Evolutionary conservation across 2,888 invertebrate species (phyloP), one percentile per base, ranked within the genome.

Genomic region (Neoaliturus tenellus): DNA sequence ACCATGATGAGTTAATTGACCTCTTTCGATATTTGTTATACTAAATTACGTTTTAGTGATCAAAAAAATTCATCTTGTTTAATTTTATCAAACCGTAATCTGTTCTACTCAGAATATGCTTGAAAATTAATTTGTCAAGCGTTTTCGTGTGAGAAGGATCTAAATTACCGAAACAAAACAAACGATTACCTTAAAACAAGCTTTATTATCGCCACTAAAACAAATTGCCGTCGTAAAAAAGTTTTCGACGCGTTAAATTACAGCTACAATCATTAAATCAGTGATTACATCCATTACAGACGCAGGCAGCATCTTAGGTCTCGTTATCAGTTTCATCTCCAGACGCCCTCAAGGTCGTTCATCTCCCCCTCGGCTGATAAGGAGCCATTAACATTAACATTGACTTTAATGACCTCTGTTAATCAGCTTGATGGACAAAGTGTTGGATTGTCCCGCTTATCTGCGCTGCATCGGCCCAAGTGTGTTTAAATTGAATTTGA

Each of bases 291-390:
- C 31, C 62, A 17, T 62, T 62, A 62, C 4, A 31, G 58, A 3
- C 58, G 10, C 51, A 12, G 5, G 6, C 6, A 12, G 39, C 39
- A 12, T 51, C 10, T 8, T 51, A 51, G 4, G 17, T 14, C 20
- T 51, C 14, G 10, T 62, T 62, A 62, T 62, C 62, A 62, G 31
- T 12, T 62, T 28, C 6, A 28, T 62, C 62, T 62, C 62, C 31
- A 62, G 62, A 62, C 62, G 62, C 62, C 62, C 17, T 62, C 62
- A 62, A 62, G 62, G 28, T 62, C 62, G 31, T 62, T 62, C 28
- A 62, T 62, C 62, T 62, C 62, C 62, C 62, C 62, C 39, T 31
- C 31, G 20, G 1, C n/a, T 39, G 69, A 69, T 69, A 69, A 69
- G 69, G 69, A 69, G 10, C 69, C 69, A 69, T 35, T 69, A 69